Evolutionary conservation across 2,797 vertebrate species (phyloP), one percentile per base, ranked within the genome.

Genomic region (Fundulus diaphanus): DNA sequence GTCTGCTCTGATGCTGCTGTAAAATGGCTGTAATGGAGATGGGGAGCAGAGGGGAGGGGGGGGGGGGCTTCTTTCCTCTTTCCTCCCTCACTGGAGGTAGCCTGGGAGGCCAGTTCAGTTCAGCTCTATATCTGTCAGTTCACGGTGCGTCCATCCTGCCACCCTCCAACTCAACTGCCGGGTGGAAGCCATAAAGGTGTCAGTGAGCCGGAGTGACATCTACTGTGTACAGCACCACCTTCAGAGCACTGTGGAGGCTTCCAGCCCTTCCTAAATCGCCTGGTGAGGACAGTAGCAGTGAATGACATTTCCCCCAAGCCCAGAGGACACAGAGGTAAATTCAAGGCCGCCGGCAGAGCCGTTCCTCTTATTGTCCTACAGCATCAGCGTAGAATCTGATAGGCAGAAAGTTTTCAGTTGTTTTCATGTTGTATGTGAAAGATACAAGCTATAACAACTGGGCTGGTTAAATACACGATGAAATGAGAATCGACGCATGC

Each of bases 121-220:
- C 9, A 68, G 79, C 69, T 68, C 74, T 68, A 70, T 70, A 68
- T 87, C 88, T 87, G 79, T 92, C 89, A 90, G 82, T 80, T 82
- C 33, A 77, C 77, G 18, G 73, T 69, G 81, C 35, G 69, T 89
- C 82, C 90, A 92, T 91, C 92, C 91, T 92, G 88, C 83, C 85
- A 88, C 72, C 88, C 84, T 85, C 81, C 66, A 11, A 70, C 78
- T 91, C 85, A 85, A 87, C 87, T 82, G 73, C 75, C 82, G 78
- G 81, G 81, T 72, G 87, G 84, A 92, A 90, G 73, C 82, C 42
- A 78, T 93, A 92, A 94, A 94, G 8, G 61, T 93, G 92, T 94
- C 90, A 90, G 72, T 80, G 65, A 16, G n/a, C 46, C 79, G 66
- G 67, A 81, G 80, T 79, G 49, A 73, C 80, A 70, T 92, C 91